Evolutionary conservation across 2,888 invertebrate species (phyloP).

Genomic region (Hylaea fasciaria): DNA sequence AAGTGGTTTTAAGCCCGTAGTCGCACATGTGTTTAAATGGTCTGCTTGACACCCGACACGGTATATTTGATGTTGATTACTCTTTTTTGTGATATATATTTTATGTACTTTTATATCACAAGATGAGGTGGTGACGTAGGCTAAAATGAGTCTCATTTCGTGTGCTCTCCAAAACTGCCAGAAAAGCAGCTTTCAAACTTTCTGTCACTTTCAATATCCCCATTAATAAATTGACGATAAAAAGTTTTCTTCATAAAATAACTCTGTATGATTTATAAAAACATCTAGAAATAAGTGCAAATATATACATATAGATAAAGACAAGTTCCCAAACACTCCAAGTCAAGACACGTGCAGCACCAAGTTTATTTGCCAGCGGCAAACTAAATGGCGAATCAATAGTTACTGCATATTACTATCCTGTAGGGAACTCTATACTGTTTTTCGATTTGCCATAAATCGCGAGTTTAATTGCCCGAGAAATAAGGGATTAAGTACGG

Average conservation of each 20-base stretch:
- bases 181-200: too few species aligned
- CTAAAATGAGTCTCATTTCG: too few species aligned
- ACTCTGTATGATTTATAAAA: neutral
- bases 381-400: conserved; percentile 55
- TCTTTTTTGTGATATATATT: too few species aligned
- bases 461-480: conserved; percentile 79
- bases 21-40: conserved; percentile 6
- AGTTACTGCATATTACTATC: conserved; percentile 60
- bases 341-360: conserved; percentile 23
- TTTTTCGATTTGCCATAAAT: conserved; percentile 81
- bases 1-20: neutral
- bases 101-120: neutral
- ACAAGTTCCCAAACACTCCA: conserved; percentile 22
- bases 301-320: conserved; percentile 18
- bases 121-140: conserved; percentile 1
- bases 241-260: too few species aligned
- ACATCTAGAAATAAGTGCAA: neutral
- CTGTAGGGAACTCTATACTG: conserved; percentile 37
- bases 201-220: too few species aligned
- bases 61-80: too few species aligned
- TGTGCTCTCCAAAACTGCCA: too few species aligned
- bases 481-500: conserved; percentile 80
- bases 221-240: too few species aligned
- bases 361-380: conserved; percentile 28
- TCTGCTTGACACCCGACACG: too few species aligned